Base-by-base conservation (phyloP, 2,797 vertebrate genomes). In the Nyctalus aviator region DNA sequence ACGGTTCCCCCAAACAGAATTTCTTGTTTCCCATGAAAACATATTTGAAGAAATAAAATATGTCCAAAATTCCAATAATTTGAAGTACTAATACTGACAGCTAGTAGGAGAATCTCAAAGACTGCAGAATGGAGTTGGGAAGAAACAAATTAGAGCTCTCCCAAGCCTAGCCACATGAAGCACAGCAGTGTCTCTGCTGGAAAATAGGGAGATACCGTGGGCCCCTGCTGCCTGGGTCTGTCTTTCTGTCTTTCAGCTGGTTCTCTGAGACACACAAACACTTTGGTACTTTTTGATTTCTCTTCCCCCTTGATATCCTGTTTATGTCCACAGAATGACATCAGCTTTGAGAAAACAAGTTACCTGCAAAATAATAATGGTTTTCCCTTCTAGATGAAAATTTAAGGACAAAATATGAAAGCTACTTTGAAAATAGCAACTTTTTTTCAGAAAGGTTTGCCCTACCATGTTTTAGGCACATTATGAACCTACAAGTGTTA, bases 331-430 rank as follows among this genome's bases (percentile, higher is more conserved):
- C 11, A 9, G 32, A 18, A 50, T 50, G 15, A 68, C 55, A 32
- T 50, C 57, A 73, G 32, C 12, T 75, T 44, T 53, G 62, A 71
- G 73, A 75, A 88, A 82, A 41, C 18, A 59, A 76, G 27, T 23
- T 20, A 50, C 3, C 1, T 55, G 27, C 3, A 66, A 53, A 79
- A 46, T 64, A 20, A 90, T 12, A 72, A 13, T 12, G 2, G 5
- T 21, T 48, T 59, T 91, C 72, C 55, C 15, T 93, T 90, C n/a
- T 48, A n/a, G 62, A 71, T 72, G 53, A 84, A 64, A 79, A 48
- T 64, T 69, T 32, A 73, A 90, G 62, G 35, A 18, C 50, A 84
- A 92, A 81, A 20, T 68, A 81, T 32, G 12, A 50, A 88, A 76
- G 20, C 10, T 18, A n/a, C 85, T 93, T 53, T 68, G n/a, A 81